Base-by-base conservation (phyloP, 2,888 invertebrate species). In the Odontothrips loti region DNA sequence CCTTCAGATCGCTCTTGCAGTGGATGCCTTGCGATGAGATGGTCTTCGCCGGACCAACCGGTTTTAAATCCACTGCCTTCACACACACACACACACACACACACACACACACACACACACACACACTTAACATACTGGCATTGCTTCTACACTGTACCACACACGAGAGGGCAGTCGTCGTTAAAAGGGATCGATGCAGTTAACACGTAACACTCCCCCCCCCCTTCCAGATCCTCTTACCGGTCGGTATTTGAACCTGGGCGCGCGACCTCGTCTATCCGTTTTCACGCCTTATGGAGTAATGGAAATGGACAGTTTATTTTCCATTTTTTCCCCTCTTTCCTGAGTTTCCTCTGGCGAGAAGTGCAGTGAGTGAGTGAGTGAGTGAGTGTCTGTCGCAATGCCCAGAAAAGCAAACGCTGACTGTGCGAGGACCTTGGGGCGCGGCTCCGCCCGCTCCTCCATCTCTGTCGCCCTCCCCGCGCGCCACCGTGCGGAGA, bases 31-130 rank as follows among this genome's bases (percentile, higher is more conserved):
- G 68, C 23, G 68, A 75, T 75, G 68, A 23, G 68, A 75, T 75
- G 68, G 68, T 75, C 58, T 58, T 20, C 58, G 58, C 68, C 68
- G 68, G 68, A 75, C 68, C 12, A 75, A 75, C 68, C 68, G 68
- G 68, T 75, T 75, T 75, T 75, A 75, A 75, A 75, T 75, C 27
- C 68, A 58, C 58, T 43, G 34, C 34, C 34, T 43, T 20, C 58
- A 15, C 58, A 58, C 58, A 58, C 58, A 58, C 58, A 58, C 58
- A 58, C 58, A 58, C 58, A 58, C 58, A 58, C 58, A 58, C 58
- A 58, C 58, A 58, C 58, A 58, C 58, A 58, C 58, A 58, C 58
- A 58, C 58, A 58, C 58, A 58, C 11, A 58, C 58, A 4, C 0
- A 15, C 17, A 15, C 58, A 15, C 58, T 43, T 43, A 43, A 58